phyloP scores from a whole-genome alignment of 2,888 invertebrate species.

The Platerodrilus igneus region DNA sequence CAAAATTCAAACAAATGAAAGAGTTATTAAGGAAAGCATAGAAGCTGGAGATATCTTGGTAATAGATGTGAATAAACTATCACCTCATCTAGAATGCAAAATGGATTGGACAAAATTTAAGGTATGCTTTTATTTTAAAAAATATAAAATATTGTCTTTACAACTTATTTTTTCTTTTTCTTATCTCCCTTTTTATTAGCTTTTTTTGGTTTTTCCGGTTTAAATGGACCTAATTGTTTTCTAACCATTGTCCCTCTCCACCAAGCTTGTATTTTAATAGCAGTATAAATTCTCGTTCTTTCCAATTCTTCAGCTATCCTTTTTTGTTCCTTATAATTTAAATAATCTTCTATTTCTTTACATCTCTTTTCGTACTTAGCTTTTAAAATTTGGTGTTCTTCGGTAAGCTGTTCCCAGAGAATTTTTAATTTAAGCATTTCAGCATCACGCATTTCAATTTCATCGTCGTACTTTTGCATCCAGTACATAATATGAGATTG shows the following conservation, averaged over 20 bases:
- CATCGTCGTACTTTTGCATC: constrained; percentile 39
- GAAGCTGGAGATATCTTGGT: constrained; percentile 36
- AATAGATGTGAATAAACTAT: constrained; percentile 36
- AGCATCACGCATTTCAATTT: constrained; percentile 34
- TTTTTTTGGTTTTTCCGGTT: constrained; percentile 24
- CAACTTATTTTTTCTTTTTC: constrained; percentile 14
- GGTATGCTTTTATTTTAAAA: constrained; percentile 21
- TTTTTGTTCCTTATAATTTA: constrained; percentile 28
- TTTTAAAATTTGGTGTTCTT: constrained; percentile 24
- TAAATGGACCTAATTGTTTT: constrained; percentile 32
- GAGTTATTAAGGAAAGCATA: constrained; percentile 33
- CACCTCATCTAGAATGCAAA: constrained; percentile 26
- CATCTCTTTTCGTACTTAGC: constrained; percentile 28
- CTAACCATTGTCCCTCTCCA: constrained; percentile 38
- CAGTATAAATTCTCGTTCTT: constrained; percentile 25
- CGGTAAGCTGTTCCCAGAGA: constrained; percentile 31
- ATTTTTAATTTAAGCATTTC: constrained; percentile 31
- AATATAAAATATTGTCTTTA: constrained; percentile 7
- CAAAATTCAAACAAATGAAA: constrained; percentile 31
- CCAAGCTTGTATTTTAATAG: constrained; percentile 39
- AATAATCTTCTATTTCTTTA: constrained; percentile 34
- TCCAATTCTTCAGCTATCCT: constrained; percentile 21
- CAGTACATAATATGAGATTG: constrained; percentile 36
- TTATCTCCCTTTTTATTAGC: constrained; percentile 24
- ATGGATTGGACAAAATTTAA: constrained; percentile 34